Base-by-base conservation (phyloP, 2,113 vertebrate species). In the Pandion haliaetus region DNA sequence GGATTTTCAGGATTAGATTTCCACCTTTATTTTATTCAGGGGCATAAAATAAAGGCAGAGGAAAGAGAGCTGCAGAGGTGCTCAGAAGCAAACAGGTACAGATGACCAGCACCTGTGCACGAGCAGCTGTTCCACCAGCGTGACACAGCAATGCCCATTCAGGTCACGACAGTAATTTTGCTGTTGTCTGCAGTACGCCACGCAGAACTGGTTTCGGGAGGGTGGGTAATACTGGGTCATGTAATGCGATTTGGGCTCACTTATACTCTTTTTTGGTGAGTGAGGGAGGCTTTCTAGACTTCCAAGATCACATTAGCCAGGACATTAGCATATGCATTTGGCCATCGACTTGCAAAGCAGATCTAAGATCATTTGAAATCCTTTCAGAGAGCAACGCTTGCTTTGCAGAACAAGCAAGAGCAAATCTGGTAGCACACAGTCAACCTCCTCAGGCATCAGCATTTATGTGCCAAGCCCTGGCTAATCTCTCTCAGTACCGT, bases 301-400 rank as follows among this genome's bases (percentile, higher is more conserved):
- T 85, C 47, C 67, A 38, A 55, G 94, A 92, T 62, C 66, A 78
- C 38, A 80, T 90, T 74, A 96, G 62, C 38, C 76, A 93, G 88
- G 69, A 73, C 52, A 91, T 65, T 5, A 89, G 73, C 45, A 52
- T 23, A 55, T 9, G 18, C 54, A 66, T 89, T 92, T 44, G 79
- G 94, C 87, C 72, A 79, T 14, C 0, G 3, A 52, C 70, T 83
- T 67, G 38, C 91, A 93, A 86, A 95, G 80, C 34, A 88, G 76
- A 92, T 47, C 87, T 93, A 54, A 93, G 82, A 78, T 63, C 19
- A 77, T 38, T 10, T 74, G 72, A 91, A 95, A 93, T 71, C 93
- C 82, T 89, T 89, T 54, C 93, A 66, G 91, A 73, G 26, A 90
- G 44, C 66, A 72, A 59, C 17, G 47, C 34, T 77, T 12, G 74